These are phyloP conservation scores for Phainopepla nitens DNA, from an alignment of 2,113 vertebrate species.

Conservation along the genomic window DNA sequence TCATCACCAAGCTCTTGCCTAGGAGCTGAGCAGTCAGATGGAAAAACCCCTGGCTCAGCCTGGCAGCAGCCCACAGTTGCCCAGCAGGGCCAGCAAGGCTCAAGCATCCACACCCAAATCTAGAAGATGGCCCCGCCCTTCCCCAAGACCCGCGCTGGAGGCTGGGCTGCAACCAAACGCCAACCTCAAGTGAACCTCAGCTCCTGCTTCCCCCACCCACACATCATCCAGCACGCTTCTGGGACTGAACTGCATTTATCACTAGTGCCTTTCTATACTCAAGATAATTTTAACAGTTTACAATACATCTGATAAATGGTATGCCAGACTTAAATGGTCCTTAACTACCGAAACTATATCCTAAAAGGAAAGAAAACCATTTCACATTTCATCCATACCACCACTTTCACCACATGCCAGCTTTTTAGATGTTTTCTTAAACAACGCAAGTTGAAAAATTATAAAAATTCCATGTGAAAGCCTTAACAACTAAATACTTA, in stretches of 20 bases:
- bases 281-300: neutral
- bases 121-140: rapidly evolving
- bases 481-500: neutral
- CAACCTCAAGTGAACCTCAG: neutral
- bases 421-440: neutral
- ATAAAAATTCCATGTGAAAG: rapidly evolving
- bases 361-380: neutral
- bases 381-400: neutral
- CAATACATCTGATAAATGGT: neutral
- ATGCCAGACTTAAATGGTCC: neutral
- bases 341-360: neutral
- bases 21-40: neutral
- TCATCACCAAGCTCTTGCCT: neutral
- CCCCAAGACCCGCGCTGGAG: neutral
- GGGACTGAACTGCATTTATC: neutral
- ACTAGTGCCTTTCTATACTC: neutral
- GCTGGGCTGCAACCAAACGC: neutral
- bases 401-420: neutral
- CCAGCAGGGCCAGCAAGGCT: rapidly evolving
- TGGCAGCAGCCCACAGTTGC: too few species aligned
- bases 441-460: rapidly evolving
- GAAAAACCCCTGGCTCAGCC: neutral
- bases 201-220: neutral
- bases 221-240: neutral
- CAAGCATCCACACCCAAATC: neutral